A percentile compares a stretch with the other conserved stretches of the same genome.
These are phyloP conservation scores for Uria lomvia DNA, from an alignment of 2,113 vertebrate genomes.

Conservation along the genomic window DNA sequence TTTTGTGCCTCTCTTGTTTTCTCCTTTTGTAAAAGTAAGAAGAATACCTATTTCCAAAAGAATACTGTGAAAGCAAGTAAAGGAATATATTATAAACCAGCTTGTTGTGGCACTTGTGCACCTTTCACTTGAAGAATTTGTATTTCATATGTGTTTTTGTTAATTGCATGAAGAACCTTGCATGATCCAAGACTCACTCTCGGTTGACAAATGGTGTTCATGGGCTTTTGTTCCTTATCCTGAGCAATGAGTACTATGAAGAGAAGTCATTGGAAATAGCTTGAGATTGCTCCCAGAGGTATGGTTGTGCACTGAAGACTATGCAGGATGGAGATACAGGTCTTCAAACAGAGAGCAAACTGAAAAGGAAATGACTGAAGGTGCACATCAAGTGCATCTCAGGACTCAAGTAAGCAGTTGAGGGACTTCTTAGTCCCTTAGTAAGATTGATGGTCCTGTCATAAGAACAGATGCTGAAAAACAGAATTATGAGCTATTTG, in stretches of 20 bases:
- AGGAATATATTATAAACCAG: accelerated
- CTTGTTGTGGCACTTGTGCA: not conserved
- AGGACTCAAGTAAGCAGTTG: not conserved
- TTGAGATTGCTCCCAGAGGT: not conserved
- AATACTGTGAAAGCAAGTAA: not conserved
- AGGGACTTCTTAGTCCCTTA: not conserved
- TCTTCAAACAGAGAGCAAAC: not conserved
- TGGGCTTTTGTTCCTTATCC: not conserved
- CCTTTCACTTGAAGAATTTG: not conserved
- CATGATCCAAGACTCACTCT: accelerated
- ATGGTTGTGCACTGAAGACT: no score
- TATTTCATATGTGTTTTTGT: accelerated
- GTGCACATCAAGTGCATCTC: accelerated
- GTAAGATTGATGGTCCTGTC: not conserved
- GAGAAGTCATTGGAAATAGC: not conserved
- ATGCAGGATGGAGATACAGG: not conserved
- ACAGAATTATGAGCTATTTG: not conserved
- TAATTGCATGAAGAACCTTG: accelerated
- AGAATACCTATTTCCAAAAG: not conserved
- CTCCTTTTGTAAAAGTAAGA: not conserved
- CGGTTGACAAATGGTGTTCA: not conserved
- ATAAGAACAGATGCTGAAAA: not conserved
- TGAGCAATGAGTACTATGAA: not conserved
- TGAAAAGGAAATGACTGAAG: not conserved
- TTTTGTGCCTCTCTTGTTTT: not conserved